Evolutionary conservation across 2,888 invertebrate genomes (phyloP).

Genomic region (Oconnorella tubifera): DNA sequence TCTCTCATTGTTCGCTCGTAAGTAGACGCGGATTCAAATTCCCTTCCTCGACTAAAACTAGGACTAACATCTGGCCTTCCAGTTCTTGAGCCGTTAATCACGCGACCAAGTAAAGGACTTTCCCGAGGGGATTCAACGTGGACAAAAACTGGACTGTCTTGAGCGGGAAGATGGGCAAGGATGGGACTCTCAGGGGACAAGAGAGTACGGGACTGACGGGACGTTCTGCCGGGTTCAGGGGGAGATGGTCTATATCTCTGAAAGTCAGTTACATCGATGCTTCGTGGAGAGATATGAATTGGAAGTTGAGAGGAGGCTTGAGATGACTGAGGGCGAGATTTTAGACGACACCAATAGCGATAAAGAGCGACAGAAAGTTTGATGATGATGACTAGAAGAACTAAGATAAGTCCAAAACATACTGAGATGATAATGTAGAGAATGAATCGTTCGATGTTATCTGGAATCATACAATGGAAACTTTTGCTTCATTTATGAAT

Average conservation of each 20-base stretch:
- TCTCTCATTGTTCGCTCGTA: not conserved
- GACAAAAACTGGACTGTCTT: conserved; percentile 27
- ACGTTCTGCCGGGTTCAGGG: not conserved
- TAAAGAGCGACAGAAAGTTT: conserved; percentile 11
- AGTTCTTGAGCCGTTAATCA: not conserved
- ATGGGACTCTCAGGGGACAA: conserved; percentile 9
- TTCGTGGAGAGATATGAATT: not conserved
- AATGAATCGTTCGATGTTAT: conserved; percentile 26
- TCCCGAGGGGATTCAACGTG: conserved; percentile 27
- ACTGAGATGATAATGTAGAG: conserved; percentile 25
- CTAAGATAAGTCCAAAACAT: conserved; percentile 20
- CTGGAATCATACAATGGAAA: no score
- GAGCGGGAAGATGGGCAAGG: conserved; percentile 4
- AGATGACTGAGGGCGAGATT: not conserved
- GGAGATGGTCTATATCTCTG: no score
- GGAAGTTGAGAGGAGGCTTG: not conserved
- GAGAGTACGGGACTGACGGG: conserved; percentile 1
- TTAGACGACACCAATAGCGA: conserved; percentile 7
- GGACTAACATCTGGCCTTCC: not conserved
- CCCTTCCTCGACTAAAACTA: no score
- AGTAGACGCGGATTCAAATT: no score
- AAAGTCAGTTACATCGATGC: not conserved
- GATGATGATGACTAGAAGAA: conserved; percentile 22
- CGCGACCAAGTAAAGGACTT: conserved; percentile 17
- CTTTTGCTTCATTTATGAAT: no score